A percentile compares a stretch with the other conserved stretches of the same genome.
These are phyloP conservation scores for Dolichotis patagonum DNA, from an alignment of 2,113 vertebrate genomes.

Conservation along the genomic window DNA sequence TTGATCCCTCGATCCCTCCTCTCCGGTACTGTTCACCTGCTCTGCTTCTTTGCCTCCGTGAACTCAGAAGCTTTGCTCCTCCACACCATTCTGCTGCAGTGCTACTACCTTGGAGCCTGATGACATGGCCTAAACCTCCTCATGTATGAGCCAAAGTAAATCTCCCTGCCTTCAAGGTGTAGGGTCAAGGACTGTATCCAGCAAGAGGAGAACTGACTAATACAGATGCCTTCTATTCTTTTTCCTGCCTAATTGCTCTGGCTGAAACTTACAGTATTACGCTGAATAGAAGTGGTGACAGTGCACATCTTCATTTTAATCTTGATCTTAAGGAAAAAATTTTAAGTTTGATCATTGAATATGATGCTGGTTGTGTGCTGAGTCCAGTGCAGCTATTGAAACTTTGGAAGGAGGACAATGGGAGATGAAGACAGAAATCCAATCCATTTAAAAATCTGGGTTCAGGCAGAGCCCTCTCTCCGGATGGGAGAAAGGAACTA, in stretches of 20 bases:
- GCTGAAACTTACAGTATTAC: neutral
- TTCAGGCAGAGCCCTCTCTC: too few relatives aligned
- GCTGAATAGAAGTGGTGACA: neutral
- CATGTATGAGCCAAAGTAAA: neutral
- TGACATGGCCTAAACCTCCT: neutral
- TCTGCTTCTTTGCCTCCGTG: neutral
- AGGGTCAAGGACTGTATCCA: neutral
- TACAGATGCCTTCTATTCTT: neutral
- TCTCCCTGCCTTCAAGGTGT: neutral
- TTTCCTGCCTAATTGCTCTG: neutral
- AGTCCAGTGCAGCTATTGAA: too few relatives aligned
- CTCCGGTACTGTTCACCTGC: neutral
- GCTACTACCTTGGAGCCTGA: neutral
- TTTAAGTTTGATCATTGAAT: neutral
- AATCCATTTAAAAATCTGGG: too few relatives aligned
- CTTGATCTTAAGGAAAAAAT: neutral
- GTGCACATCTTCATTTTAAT: neutral
- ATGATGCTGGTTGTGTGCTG: neutral
- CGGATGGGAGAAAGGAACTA: too few relatives aligned
- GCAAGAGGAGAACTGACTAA: neutral
- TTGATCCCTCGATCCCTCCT: neutral
- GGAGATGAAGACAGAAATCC: too few relatives aligned
- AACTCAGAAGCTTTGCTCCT: neutral
- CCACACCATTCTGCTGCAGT: too few relatives aligned
- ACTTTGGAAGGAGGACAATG: too few relatives aligned